Conservation (phyloP, 1,140 invertebrate species). For the Lepidurus couesii region DNA sequence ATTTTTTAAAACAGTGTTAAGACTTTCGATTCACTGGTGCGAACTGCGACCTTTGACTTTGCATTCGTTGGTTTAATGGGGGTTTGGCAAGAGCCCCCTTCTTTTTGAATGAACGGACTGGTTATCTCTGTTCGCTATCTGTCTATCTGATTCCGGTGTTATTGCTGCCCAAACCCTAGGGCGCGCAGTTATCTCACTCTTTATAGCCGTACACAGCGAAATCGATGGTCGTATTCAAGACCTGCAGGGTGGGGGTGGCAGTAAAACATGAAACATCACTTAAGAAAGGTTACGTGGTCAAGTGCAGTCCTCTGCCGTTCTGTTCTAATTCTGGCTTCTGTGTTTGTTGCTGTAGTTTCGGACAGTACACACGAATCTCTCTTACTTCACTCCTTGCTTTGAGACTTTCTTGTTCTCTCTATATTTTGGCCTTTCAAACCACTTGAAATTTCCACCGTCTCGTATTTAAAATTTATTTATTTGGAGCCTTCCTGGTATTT, state of each 20-base stretch:
- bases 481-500: no score
- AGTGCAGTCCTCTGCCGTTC: constrained; percentile 17
- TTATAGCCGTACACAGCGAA: neutral
- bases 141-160: neutral
- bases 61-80: no score
- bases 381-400: neutral
- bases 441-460: no score
- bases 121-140: neutral
- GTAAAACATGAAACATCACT: constrained; percentile 16
- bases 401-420: no score
- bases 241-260: neutral
- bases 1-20: no score
- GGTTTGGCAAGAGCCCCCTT: no score
- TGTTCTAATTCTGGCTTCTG: neutral
- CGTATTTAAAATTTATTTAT: no score
- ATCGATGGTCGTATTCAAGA: constrained; percentile 7
- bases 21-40: no score
- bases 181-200: neutral
- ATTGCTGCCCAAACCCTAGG: neutral
- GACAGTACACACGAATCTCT: neutral
- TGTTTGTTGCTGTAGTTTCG: neutral
- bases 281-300: constrained; percentile 16
- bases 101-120: no score
- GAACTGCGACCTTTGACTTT: no score
- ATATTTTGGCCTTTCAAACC: no score